Evolutionary conservation across 2,113 vertebrate species (phyloP).

Genomic region (Pachyramphus minor): DNA sequence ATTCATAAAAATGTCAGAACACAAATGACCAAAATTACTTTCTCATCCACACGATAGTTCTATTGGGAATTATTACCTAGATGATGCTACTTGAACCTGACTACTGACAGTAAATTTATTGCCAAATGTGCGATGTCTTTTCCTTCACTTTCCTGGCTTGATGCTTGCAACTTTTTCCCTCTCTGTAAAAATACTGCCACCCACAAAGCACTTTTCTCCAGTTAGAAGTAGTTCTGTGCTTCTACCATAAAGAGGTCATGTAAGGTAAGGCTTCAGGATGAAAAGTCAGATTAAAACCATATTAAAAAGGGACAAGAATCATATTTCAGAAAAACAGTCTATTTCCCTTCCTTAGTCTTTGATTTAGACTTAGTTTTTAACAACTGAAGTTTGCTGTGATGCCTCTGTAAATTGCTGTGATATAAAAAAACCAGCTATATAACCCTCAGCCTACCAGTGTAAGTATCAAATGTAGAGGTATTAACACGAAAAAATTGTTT

Average conservation of each 20-base stretch:
- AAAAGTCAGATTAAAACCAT: not conserved
- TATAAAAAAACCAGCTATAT: not conserved
- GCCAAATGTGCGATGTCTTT: conserved; percentile 8
- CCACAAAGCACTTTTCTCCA: not conserved
- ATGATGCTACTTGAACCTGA: not conserved
- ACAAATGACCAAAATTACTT: not conserved
- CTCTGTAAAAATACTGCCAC: conserved; percentile 3
- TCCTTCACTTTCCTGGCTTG: not conserved
- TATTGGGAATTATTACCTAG: not conserved
- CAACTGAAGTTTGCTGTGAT: not conserved
- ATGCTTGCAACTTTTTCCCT: not conserved
- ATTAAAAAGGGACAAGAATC: not conserved
- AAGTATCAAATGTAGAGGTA: not conserved
- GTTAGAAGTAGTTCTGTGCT: not conserved
- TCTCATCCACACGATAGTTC: not conserved
- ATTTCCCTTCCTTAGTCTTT: not conserved
- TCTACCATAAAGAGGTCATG: not conserved
- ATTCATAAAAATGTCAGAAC: conserved; percentile 51
- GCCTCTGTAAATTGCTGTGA: not conserved
- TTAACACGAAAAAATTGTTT: not conserved
- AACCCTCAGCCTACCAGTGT: not conserved
- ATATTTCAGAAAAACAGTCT: not conserved
- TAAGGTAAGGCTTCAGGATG: not conserved
- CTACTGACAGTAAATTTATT: conserved; percentile 37
- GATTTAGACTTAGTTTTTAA: not conserved